Conservation (phyloP, 2,113 vertebrate species). For the Triplophysa dalaica region DNA sequence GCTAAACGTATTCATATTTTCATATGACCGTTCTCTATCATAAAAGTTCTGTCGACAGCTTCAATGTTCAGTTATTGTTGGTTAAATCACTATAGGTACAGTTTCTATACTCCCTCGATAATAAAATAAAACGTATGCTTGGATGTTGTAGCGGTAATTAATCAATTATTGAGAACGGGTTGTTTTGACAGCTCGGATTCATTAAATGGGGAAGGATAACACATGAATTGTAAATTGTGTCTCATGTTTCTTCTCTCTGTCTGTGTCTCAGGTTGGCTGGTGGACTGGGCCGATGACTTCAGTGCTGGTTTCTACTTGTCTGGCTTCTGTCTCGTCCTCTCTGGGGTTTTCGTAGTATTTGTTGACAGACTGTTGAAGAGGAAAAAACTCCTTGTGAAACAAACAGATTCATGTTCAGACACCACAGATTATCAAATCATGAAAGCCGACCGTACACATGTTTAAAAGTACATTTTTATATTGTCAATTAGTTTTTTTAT, state of each 20-base stretch:
- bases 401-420: background rate
- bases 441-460: background rate
- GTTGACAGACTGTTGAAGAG: slow-evolving; percentile 60
- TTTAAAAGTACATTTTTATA: background rate
- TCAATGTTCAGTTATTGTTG: too few relatives aligned
- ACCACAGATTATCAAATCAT: background rate
- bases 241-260: slow-evolving; percentile 15
- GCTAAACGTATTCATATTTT: too few relatives aligned
- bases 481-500: background rate
- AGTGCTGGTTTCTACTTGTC: slow-evolving; percentile 66
- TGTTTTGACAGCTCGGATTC: too few relatives aligned
- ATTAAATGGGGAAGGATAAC: too few relatives aligned
- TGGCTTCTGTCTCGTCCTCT: slow-evolving; percentile 59
- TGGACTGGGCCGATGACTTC: slow-evolving; percentile 59
- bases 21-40: too few relatives aligned
- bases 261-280: slow-evolving; percentile 65
- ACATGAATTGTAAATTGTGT: background rate
- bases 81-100: too few relatives aligned
- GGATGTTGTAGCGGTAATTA: too few relatives aligned
- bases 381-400: slow-evolving; percentile 36
- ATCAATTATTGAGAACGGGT: too few relatives aligned
- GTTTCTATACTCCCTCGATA: too few relatives aligned
- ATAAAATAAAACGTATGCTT: too few relatives aligned
- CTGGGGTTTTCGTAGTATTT: slow-evolving; percentile 58
- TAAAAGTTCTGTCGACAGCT: too few relatives aligned